These are phyloP conservation scores for Morone saxatilis DNA, from an alignment of 2,113 vertebrate species.

Conservation along the genomic window DNA sequence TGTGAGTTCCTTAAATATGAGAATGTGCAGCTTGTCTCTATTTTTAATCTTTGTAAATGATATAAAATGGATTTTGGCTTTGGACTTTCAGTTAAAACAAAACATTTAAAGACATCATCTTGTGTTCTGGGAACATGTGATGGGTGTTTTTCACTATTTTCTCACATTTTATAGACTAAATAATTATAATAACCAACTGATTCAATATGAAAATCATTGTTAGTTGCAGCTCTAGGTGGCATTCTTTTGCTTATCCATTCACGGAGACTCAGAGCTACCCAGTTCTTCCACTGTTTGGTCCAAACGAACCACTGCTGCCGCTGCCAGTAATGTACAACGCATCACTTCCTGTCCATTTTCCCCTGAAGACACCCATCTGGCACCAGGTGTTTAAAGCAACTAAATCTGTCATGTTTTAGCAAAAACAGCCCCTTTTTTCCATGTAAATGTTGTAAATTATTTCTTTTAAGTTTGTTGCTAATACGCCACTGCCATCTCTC, in stretches of 20 bases:
- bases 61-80: not conserved
- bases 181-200: not conserved
- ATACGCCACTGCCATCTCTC: conserved; percentile 45
- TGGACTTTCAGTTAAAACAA: not conserved
- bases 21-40: not conserved
- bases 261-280: conserved; percentile 8
- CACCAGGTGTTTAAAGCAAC: conserved; percentile 59
- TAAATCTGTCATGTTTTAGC: conserved; percentile 72
- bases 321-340: conserved; percentile 49
- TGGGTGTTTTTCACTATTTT: not conserved
- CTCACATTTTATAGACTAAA: conserved; percentile 6
- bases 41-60: not conserved
- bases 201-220: not conserved
- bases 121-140: not conserved
- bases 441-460: conserved; percentile 49
- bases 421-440: conserved; percentile 51
- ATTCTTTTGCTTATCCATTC: conserved; percentile 2
- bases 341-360: conserved; percentile 60
- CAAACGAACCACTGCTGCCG: conserved; percentile 32
- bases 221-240: conserved; percentile 9
- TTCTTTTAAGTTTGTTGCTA: conserved; percentile 33
- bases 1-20: not conserved
- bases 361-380: conserved; percentile 54
- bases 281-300: conserved; percentile 63
- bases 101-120: not conserved